Evolutionary conservation across 2,888 invertebrate genomes (phyloP).

Genomic region (Copidosoma aretas): DNA sequence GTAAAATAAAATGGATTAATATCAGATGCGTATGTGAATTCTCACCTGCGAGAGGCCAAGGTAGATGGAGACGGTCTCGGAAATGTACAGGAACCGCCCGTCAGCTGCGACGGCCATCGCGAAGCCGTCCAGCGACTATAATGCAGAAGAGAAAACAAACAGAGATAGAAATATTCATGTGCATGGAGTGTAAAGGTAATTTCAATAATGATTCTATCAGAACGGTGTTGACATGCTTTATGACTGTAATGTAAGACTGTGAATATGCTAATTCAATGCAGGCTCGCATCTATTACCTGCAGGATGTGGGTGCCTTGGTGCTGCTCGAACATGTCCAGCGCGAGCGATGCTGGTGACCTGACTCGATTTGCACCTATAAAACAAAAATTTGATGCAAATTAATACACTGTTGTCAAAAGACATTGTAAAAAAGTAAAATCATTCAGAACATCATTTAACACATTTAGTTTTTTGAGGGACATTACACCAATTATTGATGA

Average conservation of each 20-base stretch:
- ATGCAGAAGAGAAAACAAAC: slow-evolving; percentile 57
- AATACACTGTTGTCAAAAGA: no score
- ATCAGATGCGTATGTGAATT: no score
- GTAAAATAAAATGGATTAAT: no score
- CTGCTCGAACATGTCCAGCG: slow-evolving; percentile 91
- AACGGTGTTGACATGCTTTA: no score
- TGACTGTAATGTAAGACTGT: no score
- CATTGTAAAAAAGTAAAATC: no score
- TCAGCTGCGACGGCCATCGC: slow-evolving; percentile 94
- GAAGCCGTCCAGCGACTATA: slow-evolving; percentile 96
- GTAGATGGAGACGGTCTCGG: slow-evolving; percentile 99
- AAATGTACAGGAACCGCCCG: slow-evolving; percentile 98
- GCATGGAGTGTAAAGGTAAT: no score
- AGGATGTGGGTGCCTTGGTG: slow-evolving; percentile 97
- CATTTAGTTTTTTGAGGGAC: no score
- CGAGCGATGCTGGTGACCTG: slow-evolving; percentile 75
- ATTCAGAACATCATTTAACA: no score
- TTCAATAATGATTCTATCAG: no score
- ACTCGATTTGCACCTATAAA: slow-evolving; percentile 79
- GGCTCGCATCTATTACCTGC: slow-evolving; percentile 71
- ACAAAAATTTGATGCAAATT: slow-evolving; percentile 46
- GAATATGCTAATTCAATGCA: not conserved
- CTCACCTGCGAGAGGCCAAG: slow-evolving; percentile 98
- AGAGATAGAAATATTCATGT: no score
- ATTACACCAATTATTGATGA: no score